Base-by-base conservation (phyloP, 2,888 invertebrate species). In the Tenthredo mesomela region DNA sequence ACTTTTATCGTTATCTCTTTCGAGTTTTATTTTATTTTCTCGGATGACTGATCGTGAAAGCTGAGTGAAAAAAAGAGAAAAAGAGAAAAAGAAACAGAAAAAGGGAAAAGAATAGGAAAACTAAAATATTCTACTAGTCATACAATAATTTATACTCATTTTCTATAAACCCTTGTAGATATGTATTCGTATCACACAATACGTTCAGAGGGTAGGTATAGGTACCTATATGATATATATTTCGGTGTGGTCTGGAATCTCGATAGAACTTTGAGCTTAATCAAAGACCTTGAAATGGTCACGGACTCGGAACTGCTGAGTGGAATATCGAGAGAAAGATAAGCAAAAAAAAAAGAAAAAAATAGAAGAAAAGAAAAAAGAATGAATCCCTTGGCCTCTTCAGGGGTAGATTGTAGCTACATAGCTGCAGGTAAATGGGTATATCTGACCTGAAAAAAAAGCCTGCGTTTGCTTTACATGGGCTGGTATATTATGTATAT, bases 351-450 rank as follows among this genome's bases (percentile, higher is more conserved):
- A 43, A n/a, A 75, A 37, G n/a, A 70, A 29, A 29, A 15, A 2
- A 58, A 50, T 18, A 54, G n/a, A 58, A 15, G 7, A 58, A 50
- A 25, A 54, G n/a, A 58, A 58, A 78, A 58, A 47, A 43, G n/a
- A 21, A n/a, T 75, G 9, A 25, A 21, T 54, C 33, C 54, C 78
- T 29, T 18, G 54, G 50, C 54, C 37, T 54, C 37, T 58, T 54
- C 54, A n/a, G 78, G 54, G 78, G 78, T 54, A 78, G 78, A 54
- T 78, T 58, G 29, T 78, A 78, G 58, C 29, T 54, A 54, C n/a
- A 78, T 78, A 54, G 54, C 78, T 54, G 78, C 29, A 78, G 78
- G 78, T 78, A 78, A 78, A 78, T 78, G 33, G 78, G 50, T 78
- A 78, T 78, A 78, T 78, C 40, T 37, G 50, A 77, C 33, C 47